phyloP scores from a whole-genome alignment of 2,113 vertebrate genomes.

The Psilopsiagon aymara region DNA sequence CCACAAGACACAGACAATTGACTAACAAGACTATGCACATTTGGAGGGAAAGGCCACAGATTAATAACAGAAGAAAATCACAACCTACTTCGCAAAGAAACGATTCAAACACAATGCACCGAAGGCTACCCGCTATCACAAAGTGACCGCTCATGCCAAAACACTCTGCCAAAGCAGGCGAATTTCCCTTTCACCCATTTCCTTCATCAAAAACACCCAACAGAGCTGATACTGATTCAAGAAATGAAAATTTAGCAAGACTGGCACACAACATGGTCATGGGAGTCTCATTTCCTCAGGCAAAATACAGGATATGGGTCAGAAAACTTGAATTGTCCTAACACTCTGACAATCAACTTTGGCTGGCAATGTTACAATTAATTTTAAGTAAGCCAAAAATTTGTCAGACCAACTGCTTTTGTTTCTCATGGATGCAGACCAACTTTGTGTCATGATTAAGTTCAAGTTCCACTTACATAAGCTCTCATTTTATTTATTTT shows the following conservation, averaged over 20 bases:
- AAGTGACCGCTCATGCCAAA: not conserved
- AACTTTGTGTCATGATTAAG: constrained; percentile 41
- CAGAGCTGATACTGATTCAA: not conserved
- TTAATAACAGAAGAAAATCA: not conserved
- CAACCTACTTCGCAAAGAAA: not conserved
- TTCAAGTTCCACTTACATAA: not conserved
- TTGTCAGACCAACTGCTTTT: constrained; percentile 39
- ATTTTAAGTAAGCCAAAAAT: constrained; percentile 40
- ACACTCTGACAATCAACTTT: not conserved
- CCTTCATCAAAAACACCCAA: not conserved
- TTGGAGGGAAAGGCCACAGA: not conserved
- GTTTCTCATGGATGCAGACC: constrained; percentile 40
- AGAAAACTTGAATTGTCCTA: constrained; percentile 31
- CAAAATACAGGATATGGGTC: constrained; percentile 41
- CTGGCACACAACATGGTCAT: not conserved
- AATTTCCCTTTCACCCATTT: not conserved
- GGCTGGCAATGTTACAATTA: constrained; percentile 21
- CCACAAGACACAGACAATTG: not conserved
- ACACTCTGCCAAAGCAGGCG: not conserved
- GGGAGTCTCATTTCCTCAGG: not conserved
- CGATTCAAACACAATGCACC: not conserved
- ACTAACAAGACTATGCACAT: not conserved
- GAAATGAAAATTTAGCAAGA: not conserved
- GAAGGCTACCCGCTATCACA: not conserved
- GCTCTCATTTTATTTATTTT: not conserved